phyloP scores from a whole-genome alignment of 2,888 invertebrate species.

The Timandra comae region DNA sequence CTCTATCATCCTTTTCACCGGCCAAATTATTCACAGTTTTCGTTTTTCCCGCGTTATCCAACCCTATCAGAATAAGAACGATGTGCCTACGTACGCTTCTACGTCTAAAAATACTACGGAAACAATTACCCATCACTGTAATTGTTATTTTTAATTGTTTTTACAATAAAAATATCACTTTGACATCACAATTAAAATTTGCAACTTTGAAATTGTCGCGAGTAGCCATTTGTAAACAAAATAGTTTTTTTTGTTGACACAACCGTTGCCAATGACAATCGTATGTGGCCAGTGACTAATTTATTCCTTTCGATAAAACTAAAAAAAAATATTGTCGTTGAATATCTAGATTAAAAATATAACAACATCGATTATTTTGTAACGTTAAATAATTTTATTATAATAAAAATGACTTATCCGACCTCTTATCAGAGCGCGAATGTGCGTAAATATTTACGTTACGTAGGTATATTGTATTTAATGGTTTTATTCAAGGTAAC shows the following conservation, averaged over 20 bases:
- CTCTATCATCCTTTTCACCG: constrained; percentile 79
- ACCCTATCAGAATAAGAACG: constrained; percentile 85
- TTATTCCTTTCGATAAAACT: no score
- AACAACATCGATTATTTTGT: no score
- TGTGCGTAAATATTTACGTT: no score
- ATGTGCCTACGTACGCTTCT: constrained; percentile 78
- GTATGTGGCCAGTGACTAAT: constrained; percentile 30
- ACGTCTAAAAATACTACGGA: constrained; percentile 44
- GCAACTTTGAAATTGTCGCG: constrained; percentile 57
- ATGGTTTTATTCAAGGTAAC: no score
- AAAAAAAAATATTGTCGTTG: no score
- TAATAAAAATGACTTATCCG: no score
- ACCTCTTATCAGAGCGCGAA: no score
- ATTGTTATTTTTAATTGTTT: no score
- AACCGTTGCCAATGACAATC: constrained; percentile 64
- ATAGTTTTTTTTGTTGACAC: constrained; percentile 62
- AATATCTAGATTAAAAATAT: no score
- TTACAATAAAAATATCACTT: constrained; percentile 34
- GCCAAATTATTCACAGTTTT: constrained; percentile 82
- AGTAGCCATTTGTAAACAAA: constrained; percentile 67
- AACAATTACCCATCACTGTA: constrained; percentile 63
- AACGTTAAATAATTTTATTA: no score
- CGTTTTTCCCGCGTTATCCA: constrained; percentile 96
- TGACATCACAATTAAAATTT: constrained; percentile 37
- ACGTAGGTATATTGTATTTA: no score